Base-by-base conservation (phyloP, 2,113 vertebrate species). In the Toxostoma redivivum region DNA sequence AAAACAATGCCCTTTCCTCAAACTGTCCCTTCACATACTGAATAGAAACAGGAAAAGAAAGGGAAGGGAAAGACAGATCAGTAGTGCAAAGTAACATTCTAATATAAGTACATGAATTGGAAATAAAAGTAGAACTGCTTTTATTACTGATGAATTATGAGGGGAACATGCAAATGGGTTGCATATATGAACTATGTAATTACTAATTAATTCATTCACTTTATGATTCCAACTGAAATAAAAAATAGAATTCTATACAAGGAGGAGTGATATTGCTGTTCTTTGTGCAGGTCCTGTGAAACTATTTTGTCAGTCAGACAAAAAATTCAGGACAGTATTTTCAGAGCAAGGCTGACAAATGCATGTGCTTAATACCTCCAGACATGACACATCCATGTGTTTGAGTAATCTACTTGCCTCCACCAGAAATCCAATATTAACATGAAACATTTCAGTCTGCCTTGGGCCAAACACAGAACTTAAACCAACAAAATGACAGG, bases 181-280 rank as follows among this genome's bases (percentile, higher is more conserved):
- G 65, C 57, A 73, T 91, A 73, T 51, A 78, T 35, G 45, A 93
- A 86, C 30, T 53, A 65, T 22, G 51, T 61, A 90, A 90, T 87
- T 91, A 79, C 48, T 77, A 88, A 91, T 65, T 11, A 76, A 93
- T 88, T 90, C 1, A 73, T 61, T 90, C 45, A 70, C 40, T 90
- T 94, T 90, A 76, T 73, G 42, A 95, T 85, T 93, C 66, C 71
- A 93, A 56, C 30, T 73, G 47, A 82, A 81, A 81, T 91, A 84
- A 48, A 83, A 73, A 81, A 22, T 7, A 64, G 47, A 69, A 57
- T 88, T 81, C 74, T 28, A 70, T 42, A 40, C 24, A 56, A 71
- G n/a, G 33, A 84, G 66, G 47, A 73, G 11, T 47, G n/a, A 60
- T 93, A 92, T 70, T 92, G 19, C 48, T 80, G 44, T 11, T 53